A percentile compares a stretch with the other conserved stretches of the same genome.
Conservation (phyloP, 53 echinoderm and acorn worm genomes). For the Glandiceps talaboti region DNA sequence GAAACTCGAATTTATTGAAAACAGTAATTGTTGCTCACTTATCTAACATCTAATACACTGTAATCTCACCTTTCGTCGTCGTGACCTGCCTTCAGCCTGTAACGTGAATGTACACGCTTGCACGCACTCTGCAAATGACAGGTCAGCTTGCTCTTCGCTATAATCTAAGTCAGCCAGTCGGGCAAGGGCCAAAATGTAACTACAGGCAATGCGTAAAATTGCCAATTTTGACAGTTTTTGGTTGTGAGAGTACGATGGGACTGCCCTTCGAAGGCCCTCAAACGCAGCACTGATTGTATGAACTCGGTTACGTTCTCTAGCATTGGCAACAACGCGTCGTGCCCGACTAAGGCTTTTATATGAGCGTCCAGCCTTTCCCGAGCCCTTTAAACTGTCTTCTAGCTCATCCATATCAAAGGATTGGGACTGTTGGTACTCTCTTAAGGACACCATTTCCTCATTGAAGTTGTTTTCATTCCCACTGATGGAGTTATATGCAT, state of each 20-base stretch:
- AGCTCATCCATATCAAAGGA: neutral
- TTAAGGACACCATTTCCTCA: neutral
- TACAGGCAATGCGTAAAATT: slow-evolving; percentile 88
- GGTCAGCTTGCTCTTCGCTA: slow-evolving; percentile 28
- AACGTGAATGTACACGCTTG: slow-evolving; percentile 85
- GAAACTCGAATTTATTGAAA: no score
- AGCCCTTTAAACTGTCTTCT: neutral
- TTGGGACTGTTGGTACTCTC: neutral
- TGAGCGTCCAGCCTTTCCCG: slow-evolving; percentile 21
- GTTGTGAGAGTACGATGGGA: slow-evolving; percentile 96
- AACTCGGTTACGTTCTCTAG: slow-evolving; percentile 84
- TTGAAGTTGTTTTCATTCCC: neutral
- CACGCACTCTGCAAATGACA: slow-evolving; percentile 87
- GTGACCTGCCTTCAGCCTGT: slow-evolving; percentile 83
- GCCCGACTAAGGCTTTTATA: slow-evolving; percentile 80
- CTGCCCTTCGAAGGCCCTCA: slow-evolving; percentile 86
- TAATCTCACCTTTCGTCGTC: slow-evolving; percentile 69
- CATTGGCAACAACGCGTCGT: slow-evolving; percentile 87
- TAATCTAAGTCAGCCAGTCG: slow-evolving; percentile 84
- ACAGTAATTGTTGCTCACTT: no score
- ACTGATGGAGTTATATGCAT: neutral
- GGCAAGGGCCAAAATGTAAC: slow-evolving; percentile 88
- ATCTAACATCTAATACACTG: no score
- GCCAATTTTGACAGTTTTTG: slow-evolving; percentile 97
- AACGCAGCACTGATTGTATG: slow-evolving; percentile 98